These are phyloP conservation scores for Endomychus coccineus DNA, from an alignment of 2,888 invertebrate genomes.

Conservation along the genomic window DNA sequence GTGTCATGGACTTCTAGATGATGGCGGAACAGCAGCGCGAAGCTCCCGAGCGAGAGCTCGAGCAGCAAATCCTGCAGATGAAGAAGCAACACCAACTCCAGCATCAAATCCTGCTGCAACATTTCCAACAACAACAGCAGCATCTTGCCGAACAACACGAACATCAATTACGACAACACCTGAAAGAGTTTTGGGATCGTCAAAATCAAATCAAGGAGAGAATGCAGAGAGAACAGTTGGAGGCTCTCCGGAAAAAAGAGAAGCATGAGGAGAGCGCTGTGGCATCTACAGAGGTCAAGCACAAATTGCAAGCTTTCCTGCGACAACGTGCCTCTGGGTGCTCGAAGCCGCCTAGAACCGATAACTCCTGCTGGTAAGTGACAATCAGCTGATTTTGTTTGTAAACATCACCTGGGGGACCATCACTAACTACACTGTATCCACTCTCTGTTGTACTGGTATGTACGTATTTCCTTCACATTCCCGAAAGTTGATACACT, in stretches of 20 bases:
- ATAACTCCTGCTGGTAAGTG: constrained; percentile 43
- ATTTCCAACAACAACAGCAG: constrained; percentile 86
- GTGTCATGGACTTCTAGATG: constrained; percentile 13
- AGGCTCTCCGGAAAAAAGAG: constrained; percentile 85
- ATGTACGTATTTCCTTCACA: too few relatives aligned
- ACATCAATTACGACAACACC: constrained; percentile 79
- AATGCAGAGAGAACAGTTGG: constrained; percentile 73
- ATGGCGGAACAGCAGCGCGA: constrained; percentile 41
- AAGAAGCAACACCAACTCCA: constrained; percentile 91
- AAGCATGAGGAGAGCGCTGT: constrained; percentile 94
- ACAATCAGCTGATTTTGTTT: constrained; percentile 10
- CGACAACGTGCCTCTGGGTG: constrained; percentile 41
- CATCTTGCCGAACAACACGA: constrained; percentile 87
- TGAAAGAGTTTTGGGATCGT: constrained; percentile 89
- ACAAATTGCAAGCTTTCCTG: constrained; percentile 74
- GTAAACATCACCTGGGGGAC: too few relatives aligned
- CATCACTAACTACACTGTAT: too few relatives aligned
- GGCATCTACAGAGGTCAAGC: constrained; percentile 94
- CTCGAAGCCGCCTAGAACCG: constrained; percentile 37
- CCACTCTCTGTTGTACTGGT: too few relatives aligned
- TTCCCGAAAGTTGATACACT: too few relatives aligned
- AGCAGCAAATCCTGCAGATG: constrained; percentile 60
- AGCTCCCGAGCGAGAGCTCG: constrained; percentile 42
- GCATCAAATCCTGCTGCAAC: constrained; percentile 83
- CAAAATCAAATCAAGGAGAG: constrained; percentile 71